phyloP scores from a whole-genome alignment of 64 coral and sea anemone species.

The Montipora cactus region DNA sequence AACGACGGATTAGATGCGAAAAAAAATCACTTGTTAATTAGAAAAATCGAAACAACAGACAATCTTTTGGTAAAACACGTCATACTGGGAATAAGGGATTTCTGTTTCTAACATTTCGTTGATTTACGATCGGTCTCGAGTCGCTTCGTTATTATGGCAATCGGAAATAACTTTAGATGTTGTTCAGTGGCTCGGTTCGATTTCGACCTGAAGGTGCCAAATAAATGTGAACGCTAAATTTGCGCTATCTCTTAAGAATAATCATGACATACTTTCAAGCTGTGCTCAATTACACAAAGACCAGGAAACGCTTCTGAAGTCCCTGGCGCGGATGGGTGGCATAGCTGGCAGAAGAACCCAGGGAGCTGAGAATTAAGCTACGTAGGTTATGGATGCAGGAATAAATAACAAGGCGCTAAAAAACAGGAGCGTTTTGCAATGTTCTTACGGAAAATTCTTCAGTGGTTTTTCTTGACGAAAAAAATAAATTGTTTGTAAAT shows the following conservation, averaged over 20 bases:
- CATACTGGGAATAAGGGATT: constrained; percentile 33
- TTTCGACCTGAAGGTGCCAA: constrained; percentile 50
- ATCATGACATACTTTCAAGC: background rate
- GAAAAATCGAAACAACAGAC: constrained; percentile 1
- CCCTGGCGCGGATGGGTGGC: background rate
- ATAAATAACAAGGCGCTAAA: background rate
- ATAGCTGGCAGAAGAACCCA: background rate
- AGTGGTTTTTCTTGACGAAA: too few relatives aligned
- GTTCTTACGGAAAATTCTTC: background rate
- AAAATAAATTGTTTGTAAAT: constrained; percentile 40
- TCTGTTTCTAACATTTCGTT: background rate
- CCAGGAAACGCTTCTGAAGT: background rate
- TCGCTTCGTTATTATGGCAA: constrained; percentile 6
- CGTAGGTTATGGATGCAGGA: background rate
- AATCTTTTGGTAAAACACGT: background rate
- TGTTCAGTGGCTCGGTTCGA: background rate
- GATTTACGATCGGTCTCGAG: constrained; percentile 30
- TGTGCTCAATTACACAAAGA: background rate
- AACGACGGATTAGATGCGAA: background rate
- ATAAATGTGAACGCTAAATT: background rate
- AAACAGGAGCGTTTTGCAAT: too few relatives aligned
- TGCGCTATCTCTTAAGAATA: background rate
- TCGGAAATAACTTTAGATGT: constrained; percentile 25
- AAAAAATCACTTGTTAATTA: constrained; percentile 6
- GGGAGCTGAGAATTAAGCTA: constrained; percentile 11